Base-by-base conservation (phyloP, 2,888 invertebrate species). In the Aplocera efformata region DNA sequence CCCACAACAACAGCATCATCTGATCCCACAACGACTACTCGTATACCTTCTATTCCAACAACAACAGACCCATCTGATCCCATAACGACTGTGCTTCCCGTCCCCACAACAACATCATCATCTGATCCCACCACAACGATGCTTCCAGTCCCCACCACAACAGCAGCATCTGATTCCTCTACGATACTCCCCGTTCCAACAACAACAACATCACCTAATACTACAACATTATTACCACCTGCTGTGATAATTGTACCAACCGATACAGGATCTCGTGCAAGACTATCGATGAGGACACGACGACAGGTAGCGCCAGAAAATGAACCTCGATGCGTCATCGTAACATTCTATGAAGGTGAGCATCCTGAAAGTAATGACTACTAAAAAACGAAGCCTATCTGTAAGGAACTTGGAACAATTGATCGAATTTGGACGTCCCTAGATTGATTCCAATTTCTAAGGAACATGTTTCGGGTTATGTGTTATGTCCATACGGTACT, bases 291-390 rank as follows among this genome's bases (percentile, higher is more conserved):
- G 24, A 34, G 50, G 32, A 25, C 23, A 8, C 33, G 30, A 32
- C 50, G 64, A 40, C 35, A 40, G 17, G 49, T 53, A 7, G 50
- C 53, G 2, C 45, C 50, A 1, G 53, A 58, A 20, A 47, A 36
- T 10, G 59, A 63, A 7, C 45, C 61, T 1, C 60, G 72, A 39
- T 79, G 79, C 43, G 45, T 77, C 1, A 58, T 77, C 1, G 59
- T 67, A 22, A 61, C 72, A 24, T 53, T 43, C 6, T 67, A 57
- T 39, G 47, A 61, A 65, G 74, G 79, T 77, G 55, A 40, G 35
- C 32, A 9, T 10, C 26, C n/a, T n/a, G n/a, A n/a, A n/a, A n/a
- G n/a, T n/a, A n/a, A n/a, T n/a, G n/a, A n/a, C n/a, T n/a, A n/a
- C n/a, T n/a, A n/a, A n/a, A n/a, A n/a, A n/a, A n/a, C n/a, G n/a